phyloP scores from a whole-genome alignment of 2,888 invertebrate genomes.

The Glaucopsyche alexis region DNA sequence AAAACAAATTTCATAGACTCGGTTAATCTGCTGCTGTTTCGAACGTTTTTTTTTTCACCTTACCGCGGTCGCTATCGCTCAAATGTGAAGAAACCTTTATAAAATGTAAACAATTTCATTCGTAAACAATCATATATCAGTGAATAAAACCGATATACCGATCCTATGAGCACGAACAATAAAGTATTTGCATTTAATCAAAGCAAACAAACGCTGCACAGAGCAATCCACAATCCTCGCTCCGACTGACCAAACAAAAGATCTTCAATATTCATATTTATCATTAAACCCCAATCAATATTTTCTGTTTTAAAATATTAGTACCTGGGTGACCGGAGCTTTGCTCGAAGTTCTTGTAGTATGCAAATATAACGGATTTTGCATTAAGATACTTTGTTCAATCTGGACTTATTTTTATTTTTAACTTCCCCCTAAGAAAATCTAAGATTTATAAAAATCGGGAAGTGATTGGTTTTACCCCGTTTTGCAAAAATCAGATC shows the following conservation, averaged over 20 bases:
- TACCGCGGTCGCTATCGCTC: too few species aligned
- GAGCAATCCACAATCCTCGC: background rate
- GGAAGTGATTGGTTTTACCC: too few species aligned
- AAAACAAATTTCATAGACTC: too few species aligned
- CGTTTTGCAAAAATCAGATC: too few species aligned
- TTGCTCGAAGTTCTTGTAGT: too few species aligned
- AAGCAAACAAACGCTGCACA: background rate
- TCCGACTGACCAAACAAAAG: slow-evolving; percentile 1
- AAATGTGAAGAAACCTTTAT: too few species aligned
- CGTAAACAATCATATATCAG: background rate
- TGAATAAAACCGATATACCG: background rate
- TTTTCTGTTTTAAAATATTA: background rate
- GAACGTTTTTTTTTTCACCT: too few species aligned
- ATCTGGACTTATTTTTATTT: background rate
- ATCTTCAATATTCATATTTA: background rate
- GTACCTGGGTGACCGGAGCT: background rate
- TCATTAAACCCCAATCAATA: background rate
- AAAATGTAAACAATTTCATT: background rate
- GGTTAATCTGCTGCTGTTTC: too few species aligned
- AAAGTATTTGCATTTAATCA: slow-evolving; percentile 1
- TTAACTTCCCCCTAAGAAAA: too few species aligned
- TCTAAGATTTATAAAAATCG: too few species aligned
- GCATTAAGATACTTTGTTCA: too few species aligned
- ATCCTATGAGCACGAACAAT: background rate
- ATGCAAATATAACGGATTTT: too few species aligned